Conservation (phyloP, 2,797 vertebrate genomes). For the Tauraco hartlaubi region DNA sequence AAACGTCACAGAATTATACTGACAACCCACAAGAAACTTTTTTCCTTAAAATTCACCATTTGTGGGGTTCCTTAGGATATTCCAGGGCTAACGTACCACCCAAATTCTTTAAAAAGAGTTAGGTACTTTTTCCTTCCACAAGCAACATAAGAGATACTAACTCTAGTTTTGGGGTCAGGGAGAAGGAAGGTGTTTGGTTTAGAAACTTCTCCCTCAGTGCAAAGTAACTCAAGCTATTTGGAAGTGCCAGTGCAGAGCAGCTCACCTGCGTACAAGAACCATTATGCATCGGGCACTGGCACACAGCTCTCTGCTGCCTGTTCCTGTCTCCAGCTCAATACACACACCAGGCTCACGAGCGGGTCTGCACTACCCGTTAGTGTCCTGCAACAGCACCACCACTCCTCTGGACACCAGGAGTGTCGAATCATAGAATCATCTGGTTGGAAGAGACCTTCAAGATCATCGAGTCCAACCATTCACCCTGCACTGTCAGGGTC, state of each 20-base stretch:
- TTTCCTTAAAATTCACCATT: neutral
- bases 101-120: neutral
- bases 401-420: neutral
- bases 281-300: neutral
- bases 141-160: neutral
- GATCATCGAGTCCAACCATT: no score
- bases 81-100: accelerated
- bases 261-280: neutral
- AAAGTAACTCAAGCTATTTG: neutral
- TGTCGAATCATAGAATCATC: neutral
- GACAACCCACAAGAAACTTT: neutral
- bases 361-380: neutral
- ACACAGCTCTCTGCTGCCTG: neutral
- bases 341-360: neutral
- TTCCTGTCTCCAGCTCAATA: neutral
- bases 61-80: neutral
- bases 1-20: neutral
- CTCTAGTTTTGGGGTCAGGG: neutral
- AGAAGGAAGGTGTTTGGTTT: accelerated
- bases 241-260: neutral
- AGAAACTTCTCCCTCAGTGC: neutral
- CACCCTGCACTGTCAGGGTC: no score
- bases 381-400: neutral
- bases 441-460: no score
- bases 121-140: neutral